Conservation (phyloP, 2,797 vertebrate species). For the Hippocampus kuda region DNA sequence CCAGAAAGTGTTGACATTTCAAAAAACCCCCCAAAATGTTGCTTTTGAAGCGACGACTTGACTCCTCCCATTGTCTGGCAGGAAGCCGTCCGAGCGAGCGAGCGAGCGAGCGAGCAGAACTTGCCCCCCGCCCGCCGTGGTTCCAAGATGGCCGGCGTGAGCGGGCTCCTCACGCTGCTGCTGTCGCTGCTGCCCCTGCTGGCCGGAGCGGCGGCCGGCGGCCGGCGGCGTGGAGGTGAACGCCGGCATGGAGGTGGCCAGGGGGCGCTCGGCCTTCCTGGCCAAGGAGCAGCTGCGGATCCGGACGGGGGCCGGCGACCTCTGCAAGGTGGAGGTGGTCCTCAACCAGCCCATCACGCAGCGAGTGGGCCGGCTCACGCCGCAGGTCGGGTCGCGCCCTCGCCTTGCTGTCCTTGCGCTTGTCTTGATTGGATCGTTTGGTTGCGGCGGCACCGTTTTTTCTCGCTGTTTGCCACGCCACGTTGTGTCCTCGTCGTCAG, state of each 20-base stretch:
- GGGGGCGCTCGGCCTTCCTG: slow-evolving; percentile 59
- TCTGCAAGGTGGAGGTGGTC: slow-evolving; percentile 71
- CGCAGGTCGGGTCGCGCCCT: slow-evolving; percentile 60
- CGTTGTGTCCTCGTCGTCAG: slow-evolving; percentile 23
- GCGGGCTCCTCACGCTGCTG: background rate
- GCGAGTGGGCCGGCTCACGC: slow-evolving; percentile 62
- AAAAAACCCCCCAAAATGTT: too few relatives aligned
- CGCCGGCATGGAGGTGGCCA: slow-evolving; percentile 44
- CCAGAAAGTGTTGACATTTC: too few relatives aligned
- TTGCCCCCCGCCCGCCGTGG: background rate
- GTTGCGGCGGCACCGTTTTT: too few relatives aligned
- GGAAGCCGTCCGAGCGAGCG: background rate
- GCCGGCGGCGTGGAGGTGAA: slow-evolving; percentile 47
- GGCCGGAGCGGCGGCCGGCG: slow-evolving; percentile 4
- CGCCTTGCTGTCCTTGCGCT: background rate
- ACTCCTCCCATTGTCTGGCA: background rate
- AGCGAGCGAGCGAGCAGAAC: too few relatives aligned
- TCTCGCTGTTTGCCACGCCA: too few relatives aligned
- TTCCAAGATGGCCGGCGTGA: slow-evolving; percentile 25
- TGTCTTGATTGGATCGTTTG: too few relatives aligned
- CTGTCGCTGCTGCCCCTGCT: slow-evolving; percentile 3
- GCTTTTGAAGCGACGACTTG: too few relatives aligned
- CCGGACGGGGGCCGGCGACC: slow-evolving; percentile 16
- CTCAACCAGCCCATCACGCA: slow-evolving; percentile 62
- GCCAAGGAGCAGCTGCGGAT: slow-evolving; percentile 54